Base-by-base conservation (phyloP, 2,113 vertebrate genomes). In the Elephantulus edwardii region DNA sequence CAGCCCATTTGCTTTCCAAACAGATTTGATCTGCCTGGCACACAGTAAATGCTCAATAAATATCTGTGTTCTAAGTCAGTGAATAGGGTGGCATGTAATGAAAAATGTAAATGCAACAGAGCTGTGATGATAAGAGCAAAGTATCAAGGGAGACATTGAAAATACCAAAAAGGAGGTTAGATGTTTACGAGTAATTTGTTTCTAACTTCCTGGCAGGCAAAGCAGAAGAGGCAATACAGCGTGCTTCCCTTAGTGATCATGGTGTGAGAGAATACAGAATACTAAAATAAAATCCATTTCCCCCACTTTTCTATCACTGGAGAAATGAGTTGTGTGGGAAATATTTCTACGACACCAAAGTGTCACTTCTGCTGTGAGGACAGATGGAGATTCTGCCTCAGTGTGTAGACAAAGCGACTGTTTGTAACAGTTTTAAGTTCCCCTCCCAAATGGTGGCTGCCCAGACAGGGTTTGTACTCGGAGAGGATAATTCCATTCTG, bases 1-100 rank as follows among this genome's bases (percentile, higher is more conserved):
- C 20, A 38, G 35, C 20, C n/a, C 66, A 68, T 68, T 62, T 76
- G 60, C 33, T 35, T 40, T 82, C 28, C 48, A 3, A 64, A 64
- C 90, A 6, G 42, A 68, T 9, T 22, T 9, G 8, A 48, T 52
- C 26, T 71, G 58, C 35, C 40, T 48, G 16, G 75, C 26, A 80
- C 60, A 62, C 52, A 91, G 64, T 75, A 92, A 78, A 4, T 96
- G 83, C 79, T 88, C 87, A 72, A 28, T 74, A 86, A 93, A 60
- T 76, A 77, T 58, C 60, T 77, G 33, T 79, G 82, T 75, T 35
- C 38, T 66, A 40, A 42, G 35, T 46, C 48, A 81, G 46, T 60
- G 8, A 66, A 82, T 10, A 8, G 85, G 20, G 19, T 17, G 5
- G 26, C 10, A 50, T 20, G 8, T 20, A 90, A 58, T 42, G 42